Percentiles rank a stretch among this genome's conserved stretches.
Conservation (phyloP, 2,888 invertebrate genomes). For the Disparrhopalites patrizii region DNA sequence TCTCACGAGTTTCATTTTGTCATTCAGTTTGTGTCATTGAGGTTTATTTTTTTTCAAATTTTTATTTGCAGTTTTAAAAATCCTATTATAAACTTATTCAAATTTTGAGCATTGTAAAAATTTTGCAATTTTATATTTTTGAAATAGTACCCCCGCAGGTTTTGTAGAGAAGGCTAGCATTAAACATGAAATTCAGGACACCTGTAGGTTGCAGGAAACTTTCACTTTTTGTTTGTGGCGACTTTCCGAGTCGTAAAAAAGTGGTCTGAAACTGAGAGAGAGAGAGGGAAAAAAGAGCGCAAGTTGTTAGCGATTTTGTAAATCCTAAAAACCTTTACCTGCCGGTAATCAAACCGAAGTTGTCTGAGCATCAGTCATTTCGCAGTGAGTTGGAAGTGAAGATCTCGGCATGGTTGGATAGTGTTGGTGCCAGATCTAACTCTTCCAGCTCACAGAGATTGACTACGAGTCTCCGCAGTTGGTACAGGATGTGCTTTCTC, state of each 20-base stretch:
- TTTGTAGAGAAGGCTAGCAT: not conserved
- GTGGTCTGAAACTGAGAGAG: no score
- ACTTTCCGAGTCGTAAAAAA: no score
- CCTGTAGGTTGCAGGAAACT: no score
- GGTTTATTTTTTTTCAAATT: not conserved
- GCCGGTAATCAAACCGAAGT: not conserved
- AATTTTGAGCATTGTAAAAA: not conserved
- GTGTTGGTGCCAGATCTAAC: constrained; percentile 65
- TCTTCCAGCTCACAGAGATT: constrained; percentile 64
- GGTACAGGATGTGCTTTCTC: no score
- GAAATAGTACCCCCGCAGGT: not conserved
- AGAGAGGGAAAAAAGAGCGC: not conserved
- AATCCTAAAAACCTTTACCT: not conserved
- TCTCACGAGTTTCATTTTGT: not conserved
- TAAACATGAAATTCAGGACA: not conserved
- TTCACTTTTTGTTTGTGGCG: no score
- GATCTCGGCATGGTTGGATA: constrained; percentile 59
- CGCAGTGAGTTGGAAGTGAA: constrained; percentile 62
- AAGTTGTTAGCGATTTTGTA: not conserved
- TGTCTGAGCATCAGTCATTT: constrained; percentile 20
- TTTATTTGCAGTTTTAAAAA: not conserved
- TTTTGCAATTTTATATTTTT: not conserved
- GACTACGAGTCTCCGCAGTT: constrained; percentile 9
- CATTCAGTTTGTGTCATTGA: not conserved
- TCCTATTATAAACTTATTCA: not conserved